Percentiles rank a stretch among this genome's conserved stretches.
phyloP scores from a whole-genome alignment of 2,113 vertebrate genomes.

The Nerophis lumbriciformis region DNA sequence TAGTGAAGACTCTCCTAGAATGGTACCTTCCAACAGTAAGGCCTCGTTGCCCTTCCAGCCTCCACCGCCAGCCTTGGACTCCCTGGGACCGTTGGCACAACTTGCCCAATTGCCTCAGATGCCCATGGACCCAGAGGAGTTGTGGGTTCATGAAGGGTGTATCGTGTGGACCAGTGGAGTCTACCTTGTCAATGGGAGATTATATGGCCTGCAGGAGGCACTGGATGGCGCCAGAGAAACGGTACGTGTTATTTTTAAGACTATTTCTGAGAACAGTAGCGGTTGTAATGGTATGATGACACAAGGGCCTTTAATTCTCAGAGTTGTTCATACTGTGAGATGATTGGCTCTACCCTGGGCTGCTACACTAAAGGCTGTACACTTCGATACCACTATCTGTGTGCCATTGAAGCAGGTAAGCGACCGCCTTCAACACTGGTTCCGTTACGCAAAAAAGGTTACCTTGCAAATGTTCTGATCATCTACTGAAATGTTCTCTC shows the following conservation, averaged over 20 bases:
- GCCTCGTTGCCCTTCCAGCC: constrained; percentile 78
- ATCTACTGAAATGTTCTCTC: constrained; percentile 32
- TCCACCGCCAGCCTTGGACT: constrained; percentile 79
- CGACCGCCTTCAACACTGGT: neutral
- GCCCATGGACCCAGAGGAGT: constrained; percentile 97
- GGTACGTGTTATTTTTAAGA: constrained; percentile 73
- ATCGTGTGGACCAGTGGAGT: constrained; percentile 97
- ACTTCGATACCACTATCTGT: constrained; percentile 94
- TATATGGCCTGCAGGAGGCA: constrained; percentile 96
- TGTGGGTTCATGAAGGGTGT: constrained; percentile 97
- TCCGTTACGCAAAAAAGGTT: too few species aligned
- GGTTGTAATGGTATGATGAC: neutral
- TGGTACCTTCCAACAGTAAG: constrained; percentile 86
- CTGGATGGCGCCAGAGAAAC: constrained; percentile 96
- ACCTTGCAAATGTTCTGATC: neutral
- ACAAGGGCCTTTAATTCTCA: constrained; percentile 41
- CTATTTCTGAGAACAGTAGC: neutral
- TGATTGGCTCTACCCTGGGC: constrained; percentile 92
- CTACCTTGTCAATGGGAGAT: constrained; percentile 93
- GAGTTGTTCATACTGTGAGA: constrained; percentile 96
- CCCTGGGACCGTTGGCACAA: constrained; percentile 84
- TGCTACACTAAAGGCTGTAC: constrained; percentile 99
- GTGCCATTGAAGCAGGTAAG: constrained; percentile 95
- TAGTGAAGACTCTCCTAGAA: constrained; percentile 83
- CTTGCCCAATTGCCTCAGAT: constrained; percentile 94